phyloP scores from a whole-genome alignment of 2,888 invertebrate genomes.

The Desoria tigrina region DNA sequence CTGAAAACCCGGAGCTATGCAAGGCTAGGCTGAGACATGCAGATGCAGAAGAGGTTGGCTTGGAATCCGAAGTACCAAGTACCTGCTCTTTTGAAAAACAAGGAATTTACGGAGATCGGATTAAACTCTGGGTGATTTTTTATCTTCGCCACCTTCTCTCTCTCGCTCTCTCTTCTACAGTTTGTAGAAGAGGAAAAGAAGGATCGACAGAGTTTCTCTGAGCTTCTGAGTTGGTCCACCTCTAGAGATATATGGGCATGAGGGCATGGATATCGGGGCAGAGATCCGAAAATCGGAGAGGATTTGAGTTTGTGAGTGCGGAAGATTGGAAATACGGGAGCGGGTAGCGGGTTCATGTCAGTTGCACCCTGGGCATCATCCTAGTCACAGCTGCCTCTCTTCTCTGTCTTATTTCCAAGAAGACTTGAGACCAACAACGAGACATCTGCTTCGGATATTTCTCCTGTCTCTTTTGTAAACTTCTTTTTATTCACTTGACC shows the following conservation, averaged over 20 bases:
- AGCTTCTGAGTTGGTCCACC: too few relatives aligned
- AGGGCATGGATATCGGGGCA: too few relatives aligned
- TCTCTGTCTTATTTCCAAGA: neutral
- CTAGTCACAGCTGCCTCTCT: conserved; percentile 40
- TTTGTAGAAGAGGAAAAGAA: too few relatives aligned
- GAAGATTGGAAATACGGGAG: conserved; percentile 36
- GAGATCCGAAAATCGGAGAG: neutral
- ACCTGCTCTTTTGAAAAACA: neutral
- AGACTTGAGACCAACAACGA: neutral
- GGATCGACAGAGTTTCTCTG: too few relatives aligned
- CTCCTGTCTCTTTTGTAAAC: neutral
- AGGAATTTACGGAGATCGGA: neutral
- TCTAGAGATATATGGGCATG: too few relatives aligned
- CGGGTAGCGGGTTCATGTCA: conserved; percentile 42
- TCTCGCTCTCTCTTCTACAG: too few relatives aligned
- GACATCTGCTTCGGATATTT: conserved; percentile 38
- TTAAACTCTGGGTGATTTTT: neutral
- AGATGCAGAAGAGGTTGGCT: too few relatives aligned
- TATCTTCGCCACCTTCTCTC: conserved; percentile 1
- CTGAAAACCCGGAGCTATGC: too few relatives aligned
- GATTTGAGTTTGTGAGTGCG: neutral
- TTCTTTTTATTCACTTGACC: conserved; percentile 8
- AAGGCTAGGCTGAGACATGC: too few relatives aligned
- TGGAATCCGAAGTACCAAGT: too few relatives aligned
- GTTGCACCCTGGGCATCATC: conserved; percentile 39